Conservation (phyloP, 2,888 invertebrate species). For the Sussaba pulchella region DNA sequence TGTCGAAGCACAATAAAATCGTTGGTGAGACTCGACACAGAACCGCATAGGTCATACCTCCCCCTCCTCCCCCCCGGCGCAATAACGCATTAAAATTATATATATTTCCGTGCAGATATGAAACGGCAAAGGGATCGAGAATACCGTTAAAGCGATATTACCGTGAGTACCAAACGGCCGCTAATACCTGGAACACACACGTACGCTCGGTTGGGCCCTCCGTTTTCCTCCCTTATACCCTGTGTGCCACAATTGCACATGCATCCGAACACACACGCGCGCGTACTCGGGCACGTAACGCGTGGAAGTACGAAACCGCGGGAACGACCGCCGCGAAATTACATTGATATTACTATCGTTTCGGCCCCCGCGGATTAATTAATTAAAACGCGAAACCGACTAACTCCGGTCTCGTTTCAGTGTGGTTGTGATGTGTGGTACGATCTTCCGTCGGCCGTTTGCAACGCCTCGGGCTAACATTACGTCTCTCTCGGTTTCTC, state of each 20-base stretch:
- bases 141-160: not conserved
- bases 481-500: not conserved
- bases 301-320: too few species aligned
- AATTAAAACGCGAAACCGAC: slow-evolving; percentile 79
- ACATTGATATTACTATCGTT: slow-evolving; percentile 83
- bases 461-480: slow-evolving; percentile 3
- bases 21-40: slow-evolving; percentile 42
- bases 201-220: too few species aligned
- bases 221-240: too few species aligned
- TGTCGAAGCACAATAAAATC: slow-evolving; percentile 35
- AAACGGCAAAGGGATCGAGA: slow-evolving; percentile 21
- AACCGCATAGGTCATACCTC: too few species aligned
- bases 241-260: too few species aligned
- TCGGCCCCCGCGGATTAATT: slow-evolving; percentile 80
- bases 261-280: too few species aligned
- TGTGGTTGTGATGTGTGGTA: slow-evolving; percentile 20
- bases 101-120: slow-evolving; percentile 61
- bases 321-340: slow-evolving; percentile 76
- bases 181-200: slow-evolving; percentile 3
- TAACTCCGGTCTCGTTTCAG: slow-evolving; percentile 2
- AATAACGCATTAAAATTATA: slow-evolving; percentile 76
- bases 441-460: slow-evolving; percentile 37
- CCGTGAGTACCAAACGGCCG: not conserved
- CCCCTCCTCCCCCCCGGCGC: too few species aligned
- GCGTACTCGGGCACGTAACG: slow-evolving; percentile 78